A percentile compares a stretch with the other conserved stretches of the same genome.
Conservation (phyloP, 2,888 invertebrate genomes). For the Eulithis prunata region DNA sequence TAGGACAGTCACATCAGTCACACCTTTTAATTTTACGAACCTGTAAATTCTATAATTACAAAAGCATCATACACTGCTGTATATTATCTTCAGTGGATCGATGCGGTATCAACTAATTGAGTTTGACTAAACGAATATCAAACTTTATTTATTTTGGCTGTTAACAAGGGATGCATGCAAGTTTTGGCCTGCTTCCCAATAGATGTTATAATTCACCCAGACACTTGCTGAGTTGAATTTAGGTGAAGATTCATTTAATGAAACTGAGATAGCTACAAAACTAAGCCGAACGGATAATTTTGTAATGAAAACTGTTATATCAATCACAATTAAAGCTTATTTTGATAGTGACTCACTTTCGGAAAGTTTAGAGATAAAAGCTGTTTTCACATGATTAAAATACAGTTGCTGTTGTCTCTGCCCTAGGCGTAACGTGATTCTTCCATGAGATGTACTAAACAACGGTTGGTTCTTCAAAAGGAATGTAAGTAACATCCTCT, state of each 20-base stretch:
- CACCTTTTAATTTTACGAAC: constrained; percentile 5
- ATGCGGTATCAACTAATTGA: constrained; percentile 24
- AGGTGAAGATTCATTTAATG: constrained; percentile 27
- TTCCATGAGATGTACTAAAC: neutral
- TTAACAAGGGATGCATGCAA: constrained; percentile 50
- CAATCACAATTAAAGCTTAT: neutral
- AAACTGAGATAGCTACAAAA: constrained; percentile 23
- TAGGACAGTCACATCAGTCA: constrained; percentile 1
- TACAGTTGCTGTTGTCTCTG: neutral
- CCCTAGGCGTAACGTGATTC: constrained; percentile 9
- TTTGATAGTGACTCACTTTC: neutral
- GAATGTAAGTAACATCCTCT: neutral
- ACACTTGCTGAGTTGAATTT: constrained; percentile 48
- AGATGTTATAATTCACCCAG: constrained; percentile 60
- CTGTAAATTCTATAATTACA: constrained; percentile 5
- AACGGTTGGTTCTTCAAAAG: constrained; percentile 8
- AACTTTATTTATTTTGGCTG: constrained; percentile 63
- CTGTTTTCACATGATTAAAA: neutral
- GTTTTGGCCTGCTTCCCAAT: constrained; percentile 56
- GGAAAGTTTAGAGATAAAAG: neutral
- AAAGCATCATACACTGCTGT: neutral
- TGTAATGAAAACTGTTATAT: constrained; percentile 6
- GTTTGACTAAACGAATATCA: constrained; percentile 27
- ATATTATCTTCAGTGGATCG: constrained; percentile 20
- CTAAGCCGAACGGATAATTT: constrained; percentile 1